phyloP scores from a whole-genome alignment of 1,140 invertebrate genomes.

The Drosophila micromelanica region DNA sequence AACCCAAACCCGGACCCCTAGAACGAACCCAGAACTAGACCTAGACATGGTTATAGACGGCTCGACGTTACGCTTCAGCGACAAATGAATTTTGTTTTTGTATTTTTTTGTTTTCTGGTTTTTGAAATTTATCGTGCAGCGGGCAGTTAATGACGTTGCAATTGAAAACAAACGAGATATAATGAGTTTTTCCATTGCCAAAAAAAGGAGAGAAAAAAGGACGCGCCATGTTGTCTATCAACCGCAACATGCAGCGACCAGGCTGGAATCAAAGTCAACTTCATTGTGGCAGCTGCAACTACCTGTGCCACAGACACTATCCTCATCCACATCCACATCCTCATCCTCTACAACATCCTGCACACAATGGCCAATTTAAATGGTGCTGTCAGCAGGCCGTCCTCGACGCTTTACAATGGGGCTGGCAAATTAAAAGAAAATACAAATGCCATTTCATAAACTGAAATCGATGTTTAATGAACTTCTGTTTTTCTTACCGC shows the following conservation, averaged over 20 bases:
- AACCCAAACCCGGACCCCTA: constrained; percentile 6
- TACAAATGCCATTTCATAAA: constrained; percentile 52
- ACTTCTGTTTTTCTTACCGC: constrained; percentile 12
- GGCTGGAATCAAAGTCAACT: constrained; percentile 69
- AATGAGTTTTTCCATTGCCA: constrained; percentile 70
- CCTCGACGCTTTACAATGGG: constrained; percentile 33
- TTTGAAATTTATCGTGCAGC: constrained; percentile 62
- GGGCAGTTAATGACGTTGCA: constrained; percentile 75
- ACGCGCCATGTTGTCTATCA: constrained; percentile 69
- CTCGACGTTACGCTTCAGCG: constrained; percentile 40
- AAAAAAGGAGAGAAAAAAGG: constrained; percentile 14
- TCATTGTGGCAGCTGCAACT: constrained; percentile 53
- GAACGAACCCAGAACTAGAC: constrained; percentile 40
- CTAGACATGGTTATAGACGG: not conserved
- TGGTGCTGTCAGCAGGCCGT: constrained; percentile 73
- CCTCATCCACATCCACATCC: too few species aligned
- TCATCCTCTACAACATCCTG: constrained; percentile 26
- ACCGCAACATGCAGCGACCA: constrained; percentile 70
- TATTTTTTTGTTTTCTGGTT: not conserved
- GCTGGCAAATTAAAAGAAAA: constrained; percentile 77
- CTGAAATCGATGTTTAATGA: constrained; percentile 61
- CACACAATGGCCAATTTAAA: constrained; percentile 75
- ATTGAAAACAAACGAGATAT: constrained; percentile 81
- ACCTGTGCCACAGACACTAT: not conserved
- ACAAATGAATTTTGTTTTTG: constrained; percentile 54